A percentile compares a stretch with the other conserved stretches of the same genome.
These are phyloP conservation scores for Clavelina lepadiformis DNA, from an alignment of 23 tunicate species.

Conservation along the genomic window DNA sequence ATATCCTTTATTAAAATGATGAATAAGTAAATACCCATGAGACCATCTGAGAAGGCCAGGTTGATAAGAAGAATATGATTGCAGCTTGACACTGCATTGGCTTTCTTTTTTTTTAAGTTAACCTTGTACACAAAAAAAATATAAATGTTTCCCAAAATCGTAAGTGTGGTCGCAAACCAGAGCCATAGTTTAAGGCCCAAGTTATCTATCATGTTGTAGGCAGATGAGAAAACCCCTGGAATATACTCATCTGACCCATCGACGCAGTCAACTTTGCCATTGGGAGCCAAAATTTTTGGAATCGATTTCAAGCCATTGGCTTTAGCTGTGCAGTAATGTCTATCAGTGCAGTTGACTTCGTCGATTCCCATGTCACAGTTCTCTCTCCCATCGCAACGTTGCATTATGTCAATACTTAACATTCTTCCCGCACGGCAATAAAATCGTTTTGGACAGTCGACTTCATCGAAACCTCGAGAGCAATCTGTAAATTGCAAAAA, in stretches of 20 bases:
- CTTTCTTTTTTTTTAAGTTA: neutral
- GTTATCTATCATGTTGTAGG: slow-evolving; percentile 10
- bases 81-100: neutral
- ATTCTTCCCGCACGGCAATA: neutral
- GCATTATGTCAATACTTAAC: neutral
- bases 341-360: neutral
- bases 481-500: no score
- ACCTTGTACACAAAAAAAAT: neutral
- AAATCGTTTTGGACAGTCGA: no score
- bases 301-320: neutral
- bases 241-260: slow-evolving; percentile 11
- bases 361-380: slow-evolving; percentile 8
- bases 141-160: slow-evolving; percentile 5
- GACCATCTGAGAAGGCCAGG: slow-evolving; percentile 1
- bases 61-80: neutral
- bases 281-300: neutral
- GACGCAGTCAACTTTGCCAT: slow-evolving; percentile 5
- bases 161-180: neutral
- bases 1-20: neutral
- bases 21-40: slow-evolving; percentile 18
- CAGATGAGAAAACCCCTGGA: neutral
- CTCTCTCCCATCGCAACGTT: neutral
- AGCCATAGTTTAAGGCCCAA: neutral
- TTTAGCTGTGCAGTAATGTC: neutral
- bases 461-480: no score